These are phyloP conservation scores for Lagocephalus sceleratus DNA, from an alignment of 2,797 vertebrate genomes.

Conservation along the genomic window DNA sequence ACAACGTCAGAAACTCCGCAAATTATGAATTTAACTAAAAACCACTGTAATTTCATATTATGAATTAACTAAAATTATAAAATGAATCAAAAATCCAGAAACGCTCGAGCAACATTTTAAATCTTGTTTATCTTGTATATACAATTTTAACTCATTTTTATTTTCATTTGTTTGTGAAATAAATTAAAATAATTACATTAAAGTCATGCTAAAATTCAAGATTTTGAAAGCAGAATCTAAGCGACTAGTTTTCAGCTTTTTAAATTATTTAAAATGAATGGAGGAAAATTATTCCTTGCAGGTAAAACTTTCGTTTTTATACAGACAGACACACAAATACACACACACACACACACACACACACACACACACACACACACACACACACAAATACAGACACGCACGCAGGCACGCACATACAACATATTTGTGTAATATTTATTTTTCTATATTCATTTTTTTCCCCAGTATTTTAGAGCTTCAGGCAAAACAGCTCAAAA, in stretches of 20 bases:
- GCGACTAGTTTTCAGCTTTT: neutral
- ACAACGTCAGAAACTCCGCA: neutral
- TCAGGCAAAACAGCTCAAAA: slow-evolving; percentile 26
- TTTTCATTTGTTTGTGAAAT: neutral
- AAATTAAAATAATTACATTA: neutral
- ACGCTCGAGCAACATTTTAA: neutral
- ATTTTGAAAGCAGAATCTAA: neutral
- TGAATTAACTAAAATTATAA: too few species aligned
- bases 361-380: too few species aligned
- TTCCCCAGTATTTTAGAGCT: slow-evolving; percentile 8
- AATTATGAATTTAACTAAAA: too few species aligned
- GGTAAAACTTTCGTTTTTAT: too few species aligned
- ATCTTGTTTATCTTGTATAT: too few species aligned
- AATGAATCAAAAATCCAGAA: neutral
- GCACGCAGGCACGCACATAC: too few species aligned
- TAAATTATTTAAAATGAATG: neutral
- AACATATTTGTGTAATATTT: neutral
- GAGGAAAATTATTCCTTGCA: too few species aligned
- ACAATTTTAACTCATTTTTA: neutral
- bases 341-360: neutral
- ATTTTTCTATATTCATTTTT: neutral
- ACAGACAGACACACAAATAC: neutral
- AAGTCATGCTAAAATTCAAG: neutral
- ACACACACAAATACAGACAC: neutral
- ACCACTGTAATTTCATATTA: too few species aligned